A percentile compares a stretch with the other conserved stretches of the same genome.
Conservation (phyloP, 64 coral and sea anemone genomes). For the Stichodactyla mertensii region DNA sequence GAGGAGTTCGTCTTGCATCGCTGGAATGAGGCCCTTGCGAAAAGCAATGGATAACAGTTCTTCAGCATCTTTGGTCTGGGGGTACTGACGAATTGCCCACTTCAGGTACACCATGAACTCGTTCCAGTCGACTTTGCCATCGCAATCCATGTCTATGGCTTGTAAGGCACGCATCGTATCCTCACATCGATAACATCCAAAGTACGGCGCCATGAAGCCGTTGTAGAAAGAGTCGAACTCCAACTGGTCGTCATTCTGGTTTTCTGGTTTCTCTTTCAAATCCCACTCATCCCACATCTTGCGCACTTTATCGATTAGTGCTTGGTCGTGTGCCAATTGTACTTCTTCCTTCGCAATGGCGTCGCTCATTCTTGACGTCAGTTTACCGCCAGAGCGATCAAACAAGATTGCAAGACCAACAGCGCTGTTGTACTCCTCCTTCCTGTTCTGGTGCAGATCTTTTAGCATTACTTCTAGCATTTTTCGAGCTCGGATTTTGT, state of each 20-base stretch:
- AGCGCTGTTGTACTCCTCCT: constrained; percentile 64
- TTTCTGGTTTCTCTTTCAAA: background rate
- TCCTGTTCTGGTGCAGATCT: constrained; percentile 56
- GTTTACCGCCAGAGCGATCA: constrained; percentile 59
- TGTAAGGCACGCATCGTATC: constrained; percentile 46
- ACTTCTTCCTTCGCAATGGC: constrained; percentile 27
- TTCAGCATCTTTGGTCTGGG: no score
- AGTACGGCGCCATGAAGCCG: constrained; percentile 46
- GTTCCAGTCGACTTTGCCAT: constrained; percentile 60
- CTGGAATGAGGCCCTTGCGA: no score
- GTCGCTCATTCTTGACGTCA: constrained; percentile 40
- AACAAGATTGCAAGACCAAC: constrained; percentile 53
- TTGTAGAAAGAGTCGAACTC: constrained; percentile 65
- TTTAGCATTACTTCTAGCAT: constrained; percentile 56
- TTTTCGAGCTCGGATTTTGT: constrained; percentile 26
- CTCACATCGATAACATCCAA: constrained; percentile 57
- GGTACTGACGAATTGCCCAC: constrained; percentile 51
- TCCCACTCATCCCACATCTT: constrained; percentile 68
- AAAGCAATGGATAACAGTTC: no score
- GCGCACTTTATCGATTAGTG: constrained; percentile 33
- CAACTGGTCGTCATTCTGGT: constrained; percentile 17
- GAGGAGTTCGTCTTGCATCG: background rate
- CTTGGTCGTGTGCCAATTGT: constrained; percentile 9
- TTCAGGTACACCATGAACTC: constrained; percentile 50
- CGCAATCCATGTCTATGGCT: constrained; percentile 64